Conservation (phyloP, 2,888 invertebrate species). For the Drymonia ruficornis region DNA sequence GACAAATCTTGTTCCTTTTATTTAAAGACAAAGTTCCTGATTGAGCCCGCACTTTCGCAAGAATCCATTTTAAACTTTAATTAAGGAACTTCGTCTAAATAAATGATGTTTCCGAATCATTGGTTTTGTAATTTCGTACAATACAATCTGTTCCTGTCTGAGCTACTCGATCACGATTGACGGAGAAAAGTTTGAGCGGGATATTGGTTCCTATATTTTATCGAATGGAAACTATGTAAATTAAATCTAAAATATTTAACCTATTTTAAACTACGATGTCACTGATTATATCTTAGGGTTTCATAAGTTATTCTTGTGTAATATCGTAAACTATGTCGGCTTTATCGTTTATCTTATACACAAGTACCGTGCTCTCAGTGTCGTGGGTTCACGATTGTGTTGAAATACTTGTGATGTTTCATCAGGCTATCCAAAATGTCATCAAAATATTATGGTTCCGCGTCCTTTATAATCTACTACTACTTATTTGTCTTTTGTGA, state of each 20-base stretch:
- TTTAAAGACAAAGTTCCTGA: background rate
- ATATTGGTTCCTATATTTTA: too few relatives aligned
- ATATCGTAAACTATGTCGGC: background rate
- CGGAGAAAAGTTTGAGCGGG: background rate
- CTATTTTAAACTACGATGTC: too few relatives aligned
- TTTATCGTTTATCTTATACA: background rate
- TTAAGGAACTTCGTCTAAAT: constrained; percentile 19
- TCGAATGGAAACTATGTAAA: too few relatives aligned
- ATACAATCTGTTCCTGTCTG: constrained; percentile 16
- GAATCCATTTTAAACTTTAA: constrained; percentile 14
- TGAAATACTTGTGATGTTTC: background rate
- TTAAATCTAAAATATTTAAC: too few relatives aligned
- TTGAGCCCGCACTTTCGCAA: background rate
- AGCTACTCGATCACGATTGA: constrained; percentile 7
- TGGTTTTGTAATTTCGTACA: constrained; percentile 17
- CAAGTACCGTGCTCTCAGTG: background rate
- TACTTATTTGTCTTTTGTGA: too few relatives aligned
- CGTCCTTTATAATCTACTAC: too few relatives aligned
- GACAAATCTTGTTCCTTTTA: too few relatives aligned
- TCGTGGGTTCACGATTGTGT: constrained; percentile 1
- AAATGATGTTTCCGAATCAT: constrained; percentile 16
- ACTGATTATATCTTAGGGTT: background rate
- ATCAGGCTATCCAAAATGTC: background rate
- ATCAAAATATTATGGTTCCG: background rate
- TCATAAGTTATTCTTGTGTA: background rate